phyloP scores from a whole-genome alignment of 2,113 vertebrate genomes.

The Percopsis transmontana region DNA sequence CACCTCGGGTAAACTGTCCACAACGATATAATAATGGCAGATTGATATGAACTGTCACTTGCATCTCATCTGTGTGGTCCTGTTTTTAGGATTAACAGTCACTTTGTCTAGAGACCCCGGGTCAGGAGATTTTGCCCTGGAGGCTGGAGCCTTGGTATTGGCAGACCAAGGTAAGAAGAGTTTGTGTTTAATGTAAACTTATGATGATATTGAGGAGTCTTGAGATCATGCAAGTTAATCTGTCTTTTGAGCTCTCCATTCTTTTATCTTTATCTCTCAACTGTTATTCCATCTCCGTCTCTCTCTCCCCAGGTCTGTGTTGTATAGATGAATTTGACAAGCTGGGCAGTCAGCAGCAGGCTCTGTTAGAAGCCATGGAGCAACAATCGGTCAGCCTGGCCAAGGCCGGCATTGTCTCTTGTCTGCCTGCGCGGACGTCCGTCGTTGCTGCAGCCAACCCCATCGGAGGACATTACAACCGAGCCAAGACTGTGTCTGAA shows the following conservation, averaged over 20 bases:
- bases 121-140: slow-evolving; percentile 93
- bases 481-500: slow-evolving; percentile 95
- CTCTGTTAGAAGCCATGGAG: slow-evolving; percentile 96
- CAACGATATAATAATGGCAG: too few species aligned
- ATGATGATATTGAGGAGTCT: neutral
- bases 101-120: slow-evolving; percentile 89
- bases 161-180: slow-evolving; percentile 89
- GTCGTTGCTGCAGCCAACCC: slow-evolving; percentile 96
- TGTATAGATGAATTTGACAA: slow-evolving; percentile 99
- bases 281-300: neutral
- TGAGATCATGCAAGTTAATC: neutral
- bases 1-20: slow-evolving; percentile 74
- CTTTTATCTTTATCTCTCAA: neutral
- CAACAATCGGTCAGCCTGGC: slow-evolving; percentile 98
- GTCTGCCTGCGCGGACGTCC: slow-evolving; percentile 91
- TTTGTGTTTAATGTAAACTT: neutral
- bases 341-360: slow-evolving; percentile 94
- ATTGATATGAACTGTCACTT: too few species aligned
- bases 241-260: neutral
- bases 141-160: slow-evolving; percentile 95
- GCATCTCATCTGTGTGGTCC: too few species aligned
- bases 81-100: slow-evolving; percentile 86
- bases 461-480: slow-evolving; percentile 94
- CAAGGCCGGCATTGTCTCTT: slow-evolving; percentile 95
- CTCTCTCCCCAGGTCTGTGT: slow-evolving; percentile 84